These are phyloP conservation scores for Meiosimyza platycephala DNA, from an alignment of 2,888 invertebrate species.

Conservation along the genomic window DNA sequence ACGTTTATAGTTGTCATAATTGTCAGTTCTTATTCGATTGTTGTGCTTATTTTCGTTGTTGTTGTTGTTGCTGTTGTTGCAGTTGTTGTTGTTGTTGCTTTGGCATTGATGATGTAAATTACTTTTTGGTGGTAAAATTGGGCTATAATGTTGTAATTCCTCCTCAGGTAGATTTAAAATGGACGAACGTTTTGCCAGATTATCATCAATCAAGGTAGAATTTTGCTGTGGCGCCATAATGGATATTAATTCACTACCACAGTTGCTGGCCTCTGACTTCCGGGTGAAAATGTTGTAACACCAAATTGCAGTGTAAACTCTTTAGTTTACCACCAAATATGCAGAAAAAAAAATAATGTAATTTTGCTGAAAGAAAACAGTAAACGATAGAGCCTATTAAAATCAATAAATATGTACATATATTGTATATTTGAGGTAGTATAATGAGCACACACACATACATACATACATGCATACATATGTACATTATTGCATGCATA, in stretches of 20 bases:
- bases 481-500: no score
- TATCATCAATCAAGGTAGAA: constrained; percentile 64
- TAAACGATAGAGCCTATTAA: no score
- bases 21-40: constrained; percentile 23
- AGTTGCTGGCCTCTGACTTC: constrained; percentile 1
- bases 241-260: constrained; percentile 9
- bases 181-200: constrained; percentile 57
- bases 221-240: constrained; percentile 64
- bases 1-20: constrained; percentile 32
- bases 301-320: background rate
- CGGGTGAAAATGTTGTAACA: background rate
- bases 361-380: no score
- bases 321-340: background rate
- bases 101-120: constrained; percentile 37
- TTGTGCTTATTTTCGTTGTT: constrained; percentile 35
- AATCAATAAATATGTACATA: no score
- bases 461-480: no score
- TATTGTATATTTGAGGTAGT: no score
- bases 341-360: background rate
- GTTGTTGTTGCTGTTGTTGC: constrained; percentile 44
- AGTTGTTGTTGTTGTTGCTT: constrained; percentile 44
- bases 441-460: no score
- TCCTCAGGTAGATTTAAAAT: constrained; percentile 57
- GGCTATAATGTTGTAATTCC: constrained; percentile 58
- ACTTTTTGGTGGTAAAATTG: constrained; percentile 58